Evolutionary conservation across 2,113 vertebrate species (phyloP).

Genomic region (Sterrhoptilus dennistouni): DNA sequence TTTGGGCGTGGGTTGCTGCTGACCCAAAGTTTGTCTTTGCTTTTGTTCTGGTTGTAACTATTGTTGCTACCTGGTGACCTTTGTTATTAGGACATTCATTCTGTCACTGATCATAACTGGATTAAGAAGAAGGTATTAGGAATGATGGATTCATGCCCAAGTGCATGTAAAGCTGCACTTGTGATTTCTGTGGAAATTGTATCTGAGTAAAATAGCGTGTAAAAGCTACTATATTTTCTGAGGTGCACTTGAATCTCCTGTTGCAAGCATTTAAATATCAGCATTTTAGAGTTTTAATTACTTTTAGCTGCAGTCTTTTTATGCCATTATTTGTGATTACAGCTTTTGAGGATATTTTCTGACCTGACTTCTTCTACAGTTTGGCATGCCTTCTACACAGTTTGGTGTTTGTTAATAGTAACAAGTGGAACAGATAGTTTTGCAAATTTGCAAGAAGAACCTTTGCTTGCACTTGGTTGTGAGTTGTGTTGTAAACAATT

Average conservation of each 20-base stretch:
- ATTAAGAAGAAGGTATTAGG: neutral
- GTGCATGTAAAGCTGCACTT: neutral
- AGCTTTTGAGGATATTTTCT: neutral
- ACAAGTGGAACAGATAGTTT: neutral
- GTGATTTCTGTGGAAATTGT: neutral
- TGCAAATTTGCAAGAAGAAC: neutral
- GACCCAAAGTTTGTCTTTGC: neutral
- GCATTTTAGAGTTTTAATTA: neutral
- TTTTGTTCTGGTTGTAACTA: neutral
- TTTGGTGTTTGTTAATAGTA: neutral
- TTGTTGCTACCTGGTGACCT: neutral
- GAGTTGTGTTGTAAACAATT: neutral
- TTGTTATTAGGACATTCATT: neutral
- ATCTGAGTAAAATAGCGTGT: neutral
- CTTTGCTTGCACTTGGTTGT: neutral
- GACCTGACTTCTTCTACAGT: neutral
- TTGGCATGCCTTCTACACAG: neutral
- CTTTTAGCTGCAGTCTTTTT: neutral
- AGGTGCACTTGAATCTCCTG: neutral
- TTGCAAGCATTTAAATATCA: neutral
- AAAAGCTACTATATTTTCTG: neutral
- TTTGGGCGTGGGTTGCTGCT: fast-evolving
- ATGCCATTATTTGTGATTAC: neutral
- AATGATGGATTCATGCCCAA: neutral
- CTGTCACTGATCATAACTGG: neutral